Evolutionary conservation across 2,888 invertebrate genomes (phyloP).

Genomic region (Phymatocera aterrima): DNA sequence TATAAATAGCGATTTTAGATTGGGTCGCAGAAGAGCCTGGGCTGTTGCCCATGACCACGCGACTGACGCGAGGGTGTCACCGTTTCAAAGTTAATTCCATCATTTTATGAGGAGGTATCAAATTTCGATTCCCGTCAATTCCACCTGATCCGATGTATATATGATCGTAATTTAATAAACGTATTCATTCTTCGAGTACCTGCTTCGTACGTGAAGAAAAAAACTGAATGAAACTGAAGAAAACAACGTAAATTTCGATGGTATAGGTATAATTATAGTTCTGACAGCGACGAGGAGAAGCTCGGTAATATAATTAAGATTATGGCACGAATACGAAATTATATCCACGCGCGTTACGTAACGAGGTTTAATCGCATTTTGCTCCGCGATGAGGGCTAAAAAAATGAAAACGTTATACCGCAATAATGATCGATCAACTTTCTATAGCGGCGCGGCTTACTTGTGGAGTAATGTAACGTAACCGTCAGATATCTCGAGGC

Average conservation of each 20-base stretch:
- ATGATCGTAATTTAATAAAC: too few species aligned
- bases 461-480: constrained; percentile 26
- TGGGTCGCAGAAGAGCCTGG: background rate
- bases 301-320: background rate
- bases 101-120: constrained; percentile 7
- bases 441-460: background rate
- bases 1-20: constrained; percentile 15
- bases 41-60: too few species aligned
- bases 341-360: background rate
- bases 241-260: too few species aligned
- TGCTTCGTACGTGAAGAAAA: too few species aligned
- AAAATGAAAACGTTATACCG: constrained; percentile 37
- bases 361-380: constrained; percentile 5
- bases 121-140: constrained; percentile 1
- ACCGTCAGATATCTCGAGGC: constrained; percentile 10
- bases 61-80: background rate
- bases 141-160: background rate
- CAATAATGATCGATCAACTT: constrained; percentile 36
- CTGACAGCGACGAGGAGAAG: too few species aligned
- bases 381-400: constrained; percentile 2
- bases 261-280: too few species aligned
- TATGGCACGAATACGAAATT: background rate
- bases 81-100: constrained; percentile 7
- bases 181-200: background rate
- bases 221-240: too few species aligned